Percentiles rank a stretch among this genome's conserved stretches.
Evolutionary conservation across 2,797 vertebrate species (phyloP).

Genomic region (Carcharodon carcharias): DNA sequence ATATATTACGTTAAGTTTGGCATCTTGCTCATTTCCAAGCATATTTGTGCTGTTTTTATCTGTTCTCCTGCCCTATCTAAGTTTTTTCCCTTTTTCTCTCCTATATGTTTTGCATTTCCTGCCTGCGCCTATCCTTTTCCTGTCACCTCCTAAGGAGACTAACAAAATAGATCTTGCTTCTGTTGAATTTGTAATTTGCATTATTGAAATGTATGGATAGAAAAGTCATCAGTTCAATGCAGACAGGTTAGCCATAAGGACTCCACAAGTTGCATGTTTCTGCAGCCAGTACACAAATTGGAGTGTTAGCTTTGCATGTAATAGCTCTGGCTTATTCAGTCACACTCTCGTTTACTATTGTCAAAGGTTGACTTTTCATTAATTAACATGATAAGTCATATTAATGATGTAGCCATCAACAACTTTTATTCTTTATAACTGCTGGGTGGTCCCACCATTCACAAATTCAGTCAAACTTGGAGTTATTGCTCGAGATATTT

Average conservation of each 20-base stretch:
- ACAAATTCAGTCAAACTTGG: not conserved
- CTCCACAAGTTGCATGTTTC: not conserved
- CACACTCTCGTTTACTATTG: not conserved
- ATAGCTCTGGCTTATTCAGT: not conserved
- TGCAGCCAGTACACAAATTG: not conserved
- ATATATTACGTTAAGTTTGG: not conserved
- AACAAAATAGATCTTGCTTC: not conserved
- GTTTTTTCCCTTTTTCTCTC: not conserved
- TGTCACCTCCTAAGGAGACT: not conserved
- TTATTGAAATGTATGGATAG: not conserved
- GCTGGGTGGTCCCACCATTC: not conserved
- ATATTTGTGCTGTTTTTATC: not conserved
- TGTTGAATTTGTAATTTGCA: not conserved
- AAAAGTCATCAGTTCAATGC: not conserved
- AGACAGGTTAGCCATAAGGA: not conserved
- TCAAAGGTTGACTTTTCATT: not conserved
- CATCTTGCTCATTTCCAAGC: not conserved
- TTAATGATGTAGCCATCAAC: not conserved
- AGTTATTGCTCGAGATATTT: not conserved
- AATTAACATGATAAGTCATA: too few relatives aligned
- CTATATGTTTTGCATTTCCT: not conserved
- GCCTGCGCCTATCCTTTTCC: not conserved
- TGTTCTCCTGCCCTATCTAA: not conserved
- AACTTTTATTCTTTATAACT: not conserved
- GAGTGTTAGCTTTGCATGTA: not conserved